Evolutionary conservation across 2,888 invertebrate species (phyloP).

Genomic region (Acleris sparsana): DNA sequence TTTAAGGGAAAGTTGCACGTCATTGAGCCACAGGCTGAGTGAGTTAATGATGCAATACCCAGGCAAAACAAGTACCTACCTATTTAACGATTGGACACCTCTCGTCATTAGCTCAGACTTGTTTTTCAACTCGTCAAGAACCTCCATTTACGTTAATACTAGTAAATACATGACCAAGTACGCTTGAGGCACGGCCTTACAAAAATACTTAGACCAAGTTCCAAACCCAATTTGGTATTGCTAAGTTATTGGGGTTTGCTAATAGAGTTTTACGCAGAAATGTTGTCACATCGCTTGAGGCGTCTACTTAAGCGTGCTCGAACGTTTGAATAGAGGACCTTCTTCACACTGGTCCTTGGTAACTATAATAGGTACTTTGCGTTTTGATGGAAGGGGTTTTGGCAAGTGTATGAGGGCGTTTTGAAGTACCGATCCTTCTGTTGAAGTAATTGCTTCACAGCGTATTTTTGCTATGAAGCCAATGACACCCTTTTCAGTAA

Average conservation of each 20-base stretch:
- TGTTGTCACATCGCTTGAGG: constrained; percentile 34
- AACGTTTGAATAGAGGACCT: constrained; percentile 21
- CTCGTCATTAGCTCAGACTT: constrained; percentile 53
- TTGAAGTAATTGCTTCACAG: no score
- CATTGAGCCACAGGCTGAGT: constrained; percentile 23
- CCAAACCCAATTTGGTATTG: constrained; percentile 8
- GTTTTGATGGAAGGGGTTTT: constrained; percentile 12
- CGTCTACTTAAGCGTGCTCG: constrained; percentile 24
- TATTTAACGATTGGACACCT: constrained; percentile 52
- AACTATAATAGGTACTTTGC: constrained; percentile 3
- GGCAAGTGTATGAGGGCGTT: constrained; percentile 8
- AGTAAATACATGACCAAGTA: constrained; percentile 30
- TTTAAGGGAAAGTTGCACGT: constrained; percentile 35
- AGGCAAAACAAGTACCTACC: constrained; percentile 42
- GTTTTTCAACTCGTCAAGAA: constrained; percentile 55
- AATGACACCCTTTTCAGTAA: no score
- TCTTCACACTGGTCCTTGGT: constrained; percentile 25
- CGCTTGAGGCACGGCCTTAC: constrained; percentile 11
- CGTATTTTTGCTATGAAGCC: no score
- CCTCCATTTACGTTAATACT: constrained; percentile 56
- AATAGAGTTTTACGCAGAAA: constrained; percentile 29
- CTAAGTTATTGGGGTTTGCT: constrained; percentile 24
- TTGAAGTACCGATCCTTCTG: background rate
- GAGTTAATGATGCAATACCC: constrained; percentile 47
- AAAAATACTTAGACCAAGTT: constrained; percentile 12